Percentiles rank a stretch among this genome's conserved stretches.
Evolutionary conservation across 2,113 vertebrate species (phyloP).

Genomic region (Sigmodon hispidus): DNA sequence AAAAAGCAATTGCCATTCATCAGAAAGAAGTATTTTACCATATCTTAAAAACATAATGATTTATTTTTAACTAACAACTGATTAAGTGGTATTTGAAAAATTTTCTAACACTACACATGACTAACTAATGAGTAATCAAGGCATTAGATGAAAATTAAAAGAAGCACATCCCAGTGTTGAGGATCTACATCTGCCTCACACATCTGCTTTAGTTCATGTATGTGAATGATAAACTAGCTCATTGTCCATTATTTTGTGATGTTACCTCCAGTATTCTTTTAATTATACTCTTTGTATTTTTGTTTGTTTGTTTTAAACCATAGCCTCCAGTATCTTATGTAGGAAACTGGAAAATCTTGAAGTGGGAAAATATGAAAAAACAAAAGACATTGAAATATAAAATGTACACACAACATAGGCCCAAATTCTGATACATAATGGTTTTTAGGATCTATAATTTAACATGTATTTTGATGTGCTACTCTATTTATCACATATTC

Average conservation of each 20-base stretch:
- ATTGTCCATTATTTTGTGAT: not conserved
- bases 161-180: conserved; percentile 74
- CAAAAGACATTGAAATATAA: not conserved
- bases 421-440: not conserved
- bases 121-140: conserved; percentile 85
- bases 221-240: conserved; percentile 46
- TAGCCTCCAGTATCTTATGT: not conserved
- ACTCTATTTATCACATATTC: not conserved
- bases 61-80: conserved; percentile 85
- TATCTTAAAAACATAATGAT: conserved; percentile 78
- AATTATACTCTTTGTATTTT: not conserved
- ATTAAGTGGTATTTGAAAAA: conserved; percentile 79
- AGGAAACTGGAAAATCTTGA: not conserved
- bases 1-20: conserved; percentile 59
- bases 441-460: not conserved
- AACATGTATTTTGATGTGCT: not conserved
- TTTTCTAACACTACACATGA: conserved; percentile 80
- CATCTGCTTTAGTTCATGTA: conserved; percentile 81
- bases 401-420: not conserved
- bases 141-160: conserved; percentile 84
- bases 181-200: conserved; percentile 80
- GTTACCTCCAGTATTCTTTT: conserved; percentile 39
- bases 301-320: not conserved
- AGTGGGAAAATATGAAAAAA: not conserved
- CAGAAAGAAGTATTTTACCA: conserved; percentile 67